Percentiles rank a stretch among this genome's conserved stretches.
Evolutionary conservation across 2,113 vertebrate species (phyloP).

Genomic region (Muntiacus muntjak): DNA sequence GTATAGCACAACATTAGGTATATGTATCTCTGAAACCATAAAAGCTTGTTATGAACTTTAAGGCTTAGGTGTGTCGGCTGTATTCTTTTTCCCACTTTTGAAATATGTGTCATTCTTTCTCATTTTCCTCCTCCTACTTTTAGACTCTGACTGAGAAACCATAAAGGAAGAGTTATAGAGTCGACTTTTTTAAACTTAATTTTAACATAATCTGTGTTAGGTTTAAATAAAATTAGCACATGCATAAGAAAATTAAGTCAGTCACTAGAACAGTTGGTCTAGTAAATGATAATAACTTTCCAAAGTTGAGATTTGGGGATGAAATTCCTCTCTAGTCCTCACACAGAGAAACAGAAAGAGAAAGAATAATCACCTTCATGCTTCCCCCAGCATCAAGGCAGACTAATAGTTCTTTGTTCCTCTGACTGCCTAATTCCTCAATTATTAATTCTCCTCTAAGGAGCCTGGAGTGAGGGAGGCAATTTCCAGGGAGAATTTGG

Average conservation of each 20-base stretch:
- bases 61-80: background rate
- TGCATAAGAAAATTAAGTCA: background rate
- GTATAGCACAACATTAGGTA: background rate
- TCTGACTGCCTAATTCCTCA: background rate
- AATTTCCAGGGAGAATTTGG: background rate
- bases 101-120: slow-evolving; percentile 20
- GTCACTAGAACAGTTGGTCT: background rate
- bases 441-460: background rate
- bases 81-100: background rate
- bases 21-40: background rate
- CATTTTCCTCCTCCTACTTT: background rate
- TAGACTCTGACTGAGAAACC: background rate
- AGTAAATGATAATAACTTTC: background rate
- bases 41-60: background rate
- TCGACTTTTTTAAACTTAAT: background rate
- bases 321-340: background rate
- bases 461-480: background rate
- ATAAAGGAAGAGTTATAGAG: background rate
- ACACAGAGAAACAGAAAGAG: background rate
- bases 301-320: background rate
- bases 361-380: background rate
- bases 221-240: background rate
- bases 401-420: background rate
- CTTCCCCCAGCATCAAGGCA: background rate
- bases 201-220: background rate